These are phyloP conservation scores for Triplophysa bombifrons DNA, from an alignment of 2,797 vertebrate species.

Conservation along the genomic window DNA sequence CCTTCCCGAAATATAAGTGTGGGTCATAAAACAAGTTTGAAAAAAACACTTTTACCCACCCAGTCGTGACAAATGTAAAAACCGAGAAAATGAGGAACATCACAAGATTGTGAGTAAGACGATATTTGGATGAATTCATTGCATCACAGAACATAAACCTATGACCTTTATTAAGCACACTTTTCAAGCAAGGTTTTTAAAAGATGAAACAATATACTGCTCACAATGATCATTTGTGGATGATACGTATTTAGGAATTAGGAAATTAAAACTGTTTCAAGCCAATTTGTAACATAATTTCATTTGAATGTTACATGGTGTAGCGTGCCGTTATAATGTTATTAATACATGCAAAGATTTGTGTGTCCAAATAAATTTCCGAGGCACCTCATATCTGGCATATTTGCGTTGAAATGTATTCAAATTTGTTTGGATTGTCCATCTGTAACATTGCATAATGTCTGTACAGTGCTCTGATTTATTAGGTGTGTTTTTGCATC, in stretches of 20 bases:
- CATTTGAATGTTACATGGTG: no score
- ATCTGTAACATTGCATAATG: not conserved
- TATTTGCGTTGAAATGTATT: not conserved
- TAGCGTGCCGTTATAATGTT: no score
- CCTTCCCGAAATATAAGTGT: not conserved
- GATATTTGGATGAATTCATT: not conserved
- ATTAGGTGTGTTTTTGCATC: slow-evolving; percentile 1
- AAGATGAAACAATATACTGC: not conserved
- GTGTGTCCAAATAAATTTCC: not conserved
- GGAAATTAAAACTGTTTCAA: no score
- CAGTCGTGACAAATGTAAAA: not conserved
- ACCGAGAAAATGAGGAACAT: not conserved
- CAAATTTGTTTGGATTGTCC: not conserved
- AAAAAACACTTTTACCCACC: not conserved
- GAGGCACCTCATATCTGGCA: not conserved
- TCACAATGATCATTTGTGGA: no score
- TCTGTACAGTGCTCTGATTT: not conserved
- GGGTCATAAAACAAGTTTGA: not conserved
- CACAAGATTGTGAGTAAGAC: slow-evolving; percentile 1
- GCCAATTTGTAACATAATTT: not conserved
- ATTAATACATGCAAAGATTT: not conserved
- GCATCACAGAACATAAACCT: not conserved
- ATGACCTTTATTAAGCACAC: not conserved
- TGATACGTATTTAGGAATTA: no score
- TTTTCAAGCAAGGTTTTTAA: not conserved